A percentile compares a stretch with the other conserved stretches of the same genome.
These are phyloP conservation scores for Oasisia sp. DNA, from an alignment of 2,888 invertebrate genomes.

Conservation along the genomic window DNA sequence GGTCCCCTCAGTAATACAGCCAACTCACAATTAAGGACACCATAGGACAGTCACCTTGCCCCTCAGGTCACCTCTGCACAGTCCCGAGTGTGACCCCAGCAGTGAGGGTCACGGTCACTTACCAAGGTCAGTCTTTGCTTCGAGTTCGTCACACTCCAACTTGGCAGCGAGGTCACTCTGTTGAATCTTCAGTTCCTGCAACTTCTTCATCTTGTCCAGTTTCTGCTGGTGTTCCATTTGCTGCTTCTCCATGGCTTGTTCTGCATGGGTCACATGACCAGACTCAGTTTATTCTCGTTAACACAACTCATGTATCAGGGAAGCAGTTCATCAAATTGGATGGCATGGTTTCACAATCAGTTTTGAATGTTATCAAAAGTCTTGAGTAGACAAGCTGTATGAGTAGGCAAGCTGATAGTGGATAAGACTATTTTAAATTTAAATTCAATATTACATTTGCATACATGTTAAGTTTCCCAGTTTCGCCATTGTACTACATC, in stretches of 20 bases:
- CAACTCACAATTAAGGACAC: too few relatives aligned
- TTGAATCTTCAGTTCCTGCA: conserved; percentile 44
- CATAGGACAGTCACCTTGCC: too few relatives aligned
- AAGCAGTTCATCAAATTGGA: not conserved
- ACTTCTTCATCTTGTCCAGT: conserved; percentile 42
- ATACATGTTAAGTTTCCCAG: too few relatives aligned
- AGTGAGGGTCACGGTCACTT: conserved; percentile 24
- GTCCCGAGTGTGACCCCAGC: too few relatives aligned
- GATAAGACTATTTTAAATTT: not conserved
- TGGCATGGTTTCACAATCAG: too few relatives aligned
- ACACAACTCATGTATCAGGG: conserved; percentile 24
- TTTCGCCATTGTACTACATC: too few relatives aligned
- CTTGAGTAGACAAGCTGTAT: not conserved
- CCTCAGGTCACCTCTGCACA: too few relatives aligned
- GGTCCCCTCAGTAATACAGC: too few relatives aligned
- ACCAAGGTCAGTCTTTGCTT: conserved; percentile 47
- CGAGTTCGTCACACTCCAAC: conserved; percentile 40
- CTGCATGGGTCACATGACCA: conserved; percentile 39
- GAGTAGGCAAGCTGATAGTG: not conserved
- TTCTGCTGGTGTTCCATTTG: conserved; percentile 50
- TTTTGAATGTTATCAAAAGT: too few relatives aligned
- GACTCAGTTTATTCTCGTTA: conserved; percentile 21
- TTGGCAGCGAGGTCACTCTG: conserved; percentile 44
- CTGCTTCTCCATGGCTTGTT: conserved; percentile 51
- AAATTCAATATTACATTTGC: not conserved